phyloP scores from a whole-genome alignment of 2,888 invertebrate genomes.

The Drosophila histrio region DNA sequence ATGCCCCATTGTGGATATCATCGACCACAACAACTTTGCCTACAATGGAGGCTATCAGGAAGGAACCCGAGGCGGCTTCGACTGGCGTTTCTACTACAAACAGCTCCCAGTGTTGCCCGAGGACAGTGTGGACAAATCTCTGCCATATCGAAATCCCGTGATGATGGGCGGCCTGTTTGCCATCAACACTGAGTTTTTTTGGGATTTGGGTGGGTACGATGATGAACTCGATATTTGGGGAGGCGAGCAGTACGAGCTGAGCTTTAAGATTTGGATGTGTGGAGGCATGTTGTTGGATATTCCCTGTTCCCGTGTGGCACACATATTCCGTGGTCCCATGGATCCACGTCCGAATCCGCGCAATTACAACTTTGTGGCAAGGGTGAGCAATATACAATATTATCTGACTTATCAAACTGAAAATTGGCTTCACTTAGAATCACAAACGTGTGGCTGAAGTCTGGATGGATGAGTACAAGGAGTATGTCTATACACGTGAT shows the following conservation, averaged over 20 bases:
- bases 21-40: constrained; percentile 94
- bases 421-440: constrained; percentile 87
- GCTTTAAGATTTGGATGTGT: constrained; percentile 98
- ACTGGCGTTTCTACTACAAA: constrained; percentile 97
- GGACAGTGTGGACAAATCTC: constrained; percentile 71
- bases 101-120: constrained; percentile 88
- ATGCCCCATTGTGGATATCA: constrained; percentile 98
- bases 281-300: constrained; percentile 96
- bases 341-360: constrained; percentile 94
- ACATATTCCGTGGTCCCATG: constrained; percentile 95
- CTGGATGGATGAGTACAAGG: constrained; percentile 99
- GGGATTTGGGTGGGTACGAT: constrained; percentile 98
- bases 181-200: constrained; percentile 95
- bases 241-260: constrained; percentile 98
- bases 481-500: constrained; percentile 91
- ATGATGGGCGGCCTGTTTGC: constrained; percentile 99
- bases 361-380: constrained; percentile 87
- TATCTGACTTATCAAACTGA: not conserved
- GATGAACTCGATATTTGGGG: constrained; percentile 98
- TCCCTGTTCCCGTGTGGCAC: constrained; percentile 96
- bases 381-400: constrained; percentile 29
- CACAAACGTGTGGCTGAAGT: constrained; percentile 97
- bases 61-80: constrained; percentile 96
- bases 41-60: constrained; percentile 94
- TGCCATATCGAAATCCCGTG: constrained; percentile 90